These are phyloP conservation scores for Meleagris gallopavo DNA, from an alignment of 2,113 vertebrate species.

Conservation along the genomic window DNA sequence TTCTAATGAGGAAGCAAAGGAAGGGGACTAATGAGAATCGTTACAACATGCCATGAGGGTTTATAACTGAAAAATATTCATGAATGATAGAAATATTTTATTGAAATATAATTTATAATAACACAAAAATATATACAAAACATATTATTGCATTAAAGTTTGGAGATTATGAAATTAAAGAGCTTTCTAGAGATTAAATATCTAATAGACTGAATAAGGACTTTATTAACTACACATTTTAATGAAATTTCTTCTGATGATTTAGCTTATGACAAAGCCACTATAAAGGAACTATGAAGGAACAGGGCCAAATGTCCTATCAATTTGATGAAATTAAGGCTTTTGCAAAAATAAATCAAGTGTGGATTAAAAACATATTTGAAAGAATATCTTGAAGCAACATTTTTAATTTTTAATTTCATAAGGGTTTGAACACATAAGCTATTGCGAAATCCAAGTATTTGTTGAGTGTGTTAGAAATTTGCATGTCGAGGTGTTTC, in stretches of 20 bases:
- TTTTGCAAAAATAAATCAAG: slow-evolving; percentile 17
- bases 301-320: neutral
- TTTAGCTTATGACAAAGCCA: neutral
- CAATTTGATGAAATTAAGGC: neutral
- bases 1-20: neutral
- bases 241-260: neutral
- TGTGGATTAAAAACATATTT: slow-evolving; percentile 21
- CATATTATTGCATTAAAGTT: neutral
- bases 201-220: neutral
- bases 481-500: slow-evolving; percentile 35
- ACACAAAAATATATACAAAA: neutral
- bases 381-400: neutral
- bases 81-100: neutral
- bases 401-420: slow-evolving; percentile 46
- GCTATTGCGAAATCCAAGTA: slow-evolving; percentile 8
- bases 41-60: neutral
- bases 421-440: slow-evolving; percentile 12
- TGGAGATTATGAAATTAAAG: neutral
- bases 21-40: neutral
- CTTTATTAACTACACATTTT: neutral
- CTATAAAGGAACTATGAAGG: neutral
- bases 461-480: slow-evolving; percentile 42
- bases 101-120: neutral
- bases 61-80: neutral
- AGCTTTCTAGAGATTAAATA: neutral